Percentiles rank a stretch among this genome's conserved stretches.
Evolutionary conservation across 1,140 invertebrate genomes (phyloP).

Genomic region (Trichomalopsis sarcophagae): DNA sequence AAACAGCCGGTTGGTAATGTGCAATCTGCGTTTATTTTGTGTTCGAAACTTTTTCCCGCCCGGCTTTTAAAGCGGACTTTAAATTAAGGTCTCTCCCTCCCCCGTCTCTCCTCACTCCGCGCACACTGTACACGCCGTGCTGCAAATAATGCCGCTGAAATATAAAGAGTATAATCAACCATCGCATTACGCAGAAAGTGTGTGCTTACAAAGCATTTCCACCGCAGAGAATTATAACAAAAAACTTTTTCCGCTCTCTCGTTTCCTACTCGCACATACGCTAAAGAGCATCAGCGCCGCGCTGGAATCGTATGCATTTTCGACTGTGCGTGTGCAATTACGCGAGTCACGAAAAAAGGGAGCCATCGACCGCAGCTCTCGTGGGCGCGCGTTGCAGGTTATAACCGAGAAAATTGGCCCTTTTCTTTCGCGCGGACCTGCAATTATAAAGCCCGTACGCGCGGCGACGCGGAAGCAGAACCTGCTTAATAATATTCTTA

Average conservation of each 20-base stretch:
- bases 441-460: not conserved
- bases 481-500: not conserved
- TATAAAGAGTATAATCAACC: conserved; percentile 35
- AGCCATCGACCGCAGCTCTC: conserved; percentile 12
- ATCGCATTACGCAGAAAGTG: conserved; percentile 24
- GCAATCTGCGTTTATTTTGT: not conserved
- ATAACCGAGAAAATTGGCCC: conserved; percentile 34
- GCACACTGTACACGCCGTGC: not conserved
- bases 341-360: not conserved
- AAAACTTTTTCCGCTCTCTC: conserved; percentile 13
- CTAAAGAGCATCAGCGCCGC: not conserved
- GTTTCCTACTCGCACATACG: not conserved
- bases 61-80: conserved; percentile 26
- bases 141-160: not conserved
- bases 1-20: not conserved
- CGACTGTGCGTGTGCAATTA: conserved; percentile 17
- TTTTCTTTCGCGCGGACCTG: not conserved
- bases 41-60: not conserved
- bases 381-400: not conserved
- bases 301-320: conserved; percentile 41
- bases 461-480: not conserved
- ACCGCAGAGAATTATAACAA: not conserved
- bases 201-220: conserved; percentile 12
- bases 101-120: too few relatives aligned
- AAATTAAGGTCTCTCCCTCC: not conserved